phyloP scores from a whole-genome alignment of 2,888 invertebrate genomes.

The Polydrusus tereticollis region DNA sequence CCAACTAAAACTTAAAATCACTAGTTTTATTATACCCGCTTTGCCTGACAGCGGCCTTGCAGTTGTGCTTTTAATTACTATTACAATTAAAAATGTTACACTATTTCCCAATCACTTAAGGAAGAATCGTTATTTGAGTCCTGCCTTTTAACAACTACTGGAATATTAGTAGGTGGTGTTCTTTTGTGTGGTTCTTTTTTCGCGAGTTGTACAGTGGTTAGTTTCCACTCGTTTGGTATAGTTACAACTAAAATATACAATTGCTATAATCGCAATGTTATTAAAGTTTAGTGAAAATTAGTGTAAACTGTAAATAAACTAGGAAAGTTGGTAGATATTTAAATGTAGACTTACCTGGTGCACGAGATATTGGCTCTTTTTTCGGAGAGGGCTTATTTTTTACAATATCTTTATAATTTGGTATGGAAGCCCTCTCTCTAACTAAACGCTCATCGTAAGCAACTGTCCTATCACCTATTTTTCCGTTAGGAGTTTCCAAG shows the following conservation, averaged over 20 bases:
- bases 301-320: no score
- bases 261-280: neutral
- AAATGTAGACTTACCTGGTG: slow-evolving; percentile 45
- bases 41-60: no score
- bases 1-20: no score
- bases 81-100: slow-evolving; percentile 57
- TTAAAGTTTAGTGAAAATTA: no score
- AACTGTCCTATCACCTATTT: neutral
- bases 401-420: slow-evolving; percentile 13
- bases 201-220: slow-evolving; percentile 67
- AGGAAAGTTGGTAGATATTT: neutral
- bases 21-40: no score
- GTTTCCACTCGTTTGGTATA: slow-evolving; percentile 74
- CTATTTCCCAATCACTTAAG: slow-evolving; percentile 64
- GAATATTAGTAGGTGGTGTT: slow-evolving; percentile 19
- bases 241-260: slow-evolving; percentile 53
- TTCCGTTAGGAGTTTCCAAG: neutral
- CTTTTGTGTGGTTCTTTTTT: slow-evolving; percentile 47
- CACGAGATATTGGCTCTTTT: slow-evolving; percentile 10
- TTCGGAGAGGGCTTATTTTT: neutral
- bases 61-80: no score
- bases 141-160: slow-evolving; percentile 32
- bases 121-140: slow-evolving; percentile 57
- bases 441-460: neutral
- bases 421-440: neutral